Evolutionary conservation across 2,888 invertebrate genomes (phyloP).

Genomic region (Phytoseiulus persimilis): DNA sequence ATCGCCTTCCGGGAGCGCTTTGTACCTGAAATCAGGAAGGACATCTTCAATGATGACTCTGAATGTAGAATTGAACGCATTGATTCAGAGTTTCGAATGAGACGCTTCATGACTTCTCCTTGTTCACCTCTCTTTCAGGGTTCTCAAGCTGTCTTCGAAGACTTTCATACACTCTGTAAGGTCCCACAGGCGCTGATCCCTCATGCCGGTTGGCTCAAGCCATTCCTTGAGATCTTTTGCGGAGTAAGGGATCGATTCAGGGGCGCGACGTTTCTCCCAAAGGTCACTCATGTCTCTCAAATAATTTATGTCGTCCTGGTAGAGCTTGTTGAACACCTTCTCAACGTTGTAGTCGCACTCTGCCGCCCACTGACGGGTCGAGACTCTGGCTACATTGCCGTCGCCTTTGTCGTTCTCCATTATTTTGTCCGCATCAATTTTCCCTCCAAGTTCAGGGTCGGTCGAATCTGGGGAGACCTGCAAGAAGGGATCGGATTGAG

Average conservation of each 20-base stretch:
- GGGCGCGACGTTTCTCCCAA: conserved; percentile 79
- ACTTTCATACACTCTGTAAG: conserved; percentile 64
- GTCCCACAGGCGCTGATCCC: conserved; percentile 70
- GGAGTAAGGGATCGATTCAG: conserved; percentile 62
- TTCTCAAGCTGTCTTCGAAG: conserved; percentile 62
- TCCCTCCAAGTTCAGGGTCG: conserved; percentile 78
- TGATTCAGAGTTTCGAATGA: no score
- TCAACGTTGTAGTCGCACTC: conserved; percentile 70
- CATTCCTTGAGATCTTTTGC: conserved; percentile 41
- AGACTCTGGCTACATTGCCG: conserved; percentile 58
- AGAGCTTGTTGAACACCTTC: conserved; percentile 83
- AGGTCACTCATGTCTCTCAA: conserved; percentile 85
- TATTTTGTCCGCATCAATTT: conserved; percentile 44
- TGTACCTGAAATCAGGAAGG: conserved; percentile 46
- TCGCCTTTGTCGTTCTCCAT: conserved; percentile 49
- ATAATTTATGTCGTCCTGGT: conserved; percentile 87
- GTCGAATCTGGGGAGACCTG: conserved; percentile 81
- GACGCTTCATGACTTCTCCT: not conserved
- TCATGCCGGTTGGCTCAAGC: conserved; percentile 56
- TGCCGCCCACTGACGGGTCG: conserved; percentile 80
- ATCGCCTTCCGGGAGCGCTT: conserved; percentile 53
- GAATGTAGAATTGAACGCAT: not conserved
- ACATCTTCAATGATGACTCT: conserved; percentile 7
- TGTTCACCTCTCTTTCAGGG: conserved; percentile 53
- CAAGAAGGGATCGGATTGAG: not conserved